Evolutionary conservation across 2,797 vertebrate genomes (phyloP).

Genomic region (Brachyrhaphis roseni): DNA sequence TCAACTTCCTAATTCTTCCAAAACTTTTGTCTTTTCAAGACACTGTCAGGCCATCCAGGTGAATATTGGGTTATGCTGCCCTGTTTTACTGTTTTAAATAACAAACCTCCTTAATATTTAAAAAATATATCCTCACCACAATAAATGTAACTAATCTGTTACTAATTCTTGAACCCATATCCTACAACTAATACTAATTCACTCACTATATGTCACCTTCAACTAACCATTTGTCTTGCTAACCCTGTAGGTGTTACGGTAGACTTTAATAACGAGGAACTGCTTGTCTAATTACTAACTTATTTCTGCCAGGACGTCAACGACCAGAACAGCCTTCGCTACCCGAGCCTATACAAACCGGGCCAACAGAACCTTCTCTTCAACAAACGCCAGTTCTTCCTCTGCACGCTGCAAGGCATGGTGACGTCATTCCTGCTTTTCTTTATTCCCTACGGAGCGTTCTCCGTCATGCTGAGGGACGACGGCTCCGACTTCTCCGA

Average conservation of each 20-base stretch:
- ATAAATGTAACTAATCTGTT: background rate
- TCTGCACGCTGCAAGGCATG: constrained; percentile 85
- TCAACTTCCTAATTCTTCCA: constrained; percentile 9
- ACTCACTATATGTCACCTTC: background rate
- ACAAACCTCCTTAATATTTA: background rate
- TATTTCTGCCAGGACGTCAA: constrained; percentile 81
- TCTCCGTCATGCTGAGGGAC: constrained; percentile 76
- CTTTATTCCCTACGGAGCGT: constrained; percentile 87
- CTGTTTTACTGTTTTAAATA: background rate
- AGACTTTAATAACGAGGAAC: background rate
- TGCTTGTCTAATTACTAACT: background rate
- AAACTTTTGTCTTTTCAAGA: constrained; percentile 42
- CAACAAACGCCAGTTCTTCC: constrained; percentile 89
- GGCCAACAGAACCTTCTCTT: constrained; percentile 89
- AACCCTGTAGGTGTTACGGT: background rate
- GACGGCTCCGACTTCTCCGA: constrained; percentile 83
- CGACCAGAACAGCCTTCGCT: constrained; percentile 84
- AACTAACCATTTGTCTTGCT: background rate
- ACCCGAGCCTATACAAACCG: constrained; percentile 84
- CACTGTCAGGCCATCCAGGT: constrained; percentile 44
- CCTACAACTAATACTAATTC: background rate
- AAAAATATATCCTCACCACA: background rate
- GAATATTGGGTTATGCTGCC: constrained; percentile 38
- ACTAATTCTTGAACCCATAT: constrained; percentile 6
- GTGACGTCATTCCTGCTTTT: constrained; percentile 87